Conservation (phyloP, 2,888 invertebrate species). For the Sepiola atlantica region DNA sequence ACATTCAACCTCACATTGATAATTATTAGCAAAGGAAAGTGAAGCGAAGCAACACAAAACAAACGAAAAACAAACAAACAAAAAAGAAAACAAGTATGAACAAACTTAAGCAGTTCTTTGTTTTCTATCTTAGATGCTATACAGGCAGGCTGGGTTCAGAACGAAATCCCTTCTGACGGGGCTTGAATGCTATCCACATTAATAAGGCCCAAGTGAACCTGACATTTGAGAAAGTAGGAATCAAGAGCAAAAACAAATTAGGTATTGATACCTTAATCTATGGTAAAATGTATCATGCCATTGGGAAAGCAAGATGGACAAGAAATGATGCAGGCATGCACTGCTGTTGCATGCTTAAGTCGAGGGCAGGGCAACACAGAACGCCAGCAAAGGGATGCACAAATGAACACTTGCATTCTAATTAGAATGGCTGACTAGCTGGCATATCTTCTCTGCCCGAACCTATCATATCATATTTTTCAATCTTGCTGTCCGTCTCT, state of each 20-base stretch:
- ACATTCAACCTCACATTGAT: not conserved
- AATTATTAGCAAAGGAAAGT: not conserved
- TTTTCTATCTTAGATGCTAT: not conserved
- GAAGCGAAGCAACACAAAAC: too few relatives aligned
- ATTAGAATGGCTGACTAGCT: not conserved
- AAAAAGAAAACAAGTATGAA: too few relatives aligned
- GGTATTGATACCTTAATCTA: slow-evolving; percentile 32
- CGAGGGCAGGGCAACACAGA: not conserved
- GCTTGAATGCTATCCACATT: not conserved
- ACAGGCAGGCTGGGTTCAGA: not conserved
- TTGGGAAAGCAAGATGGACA: not conserved
- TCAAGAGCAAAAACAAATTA: slow-evolving; percentile 16
- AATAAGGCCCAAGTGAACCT: not conserved
- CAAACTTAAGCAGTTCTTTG: not conserved
- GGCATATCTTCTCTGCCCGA: not conserved
- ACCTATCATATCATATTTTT: slow-evolving; percentile 1
- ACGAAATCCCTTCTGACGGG: not conserved
- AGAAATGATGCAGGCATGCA: not conserved
- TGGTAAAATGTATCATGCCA: slow-evolving; percentile 32
- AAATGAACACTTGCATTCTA: slow-evolving; percentile 32
- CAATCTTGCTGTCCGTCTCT: not conserved
- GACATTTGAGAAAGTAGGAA: slow-evolving; percentile 32
- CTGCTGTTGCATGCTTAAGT: not conserved
- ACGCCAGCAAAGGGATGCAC: not conserved
- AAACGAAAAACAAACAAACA: too few relatives aligned